A percentile compares a stretch with the other conserved stretches of the same genome.
phyloP scores from a whole-genome alignment of 37 sponge, comb jelly and placozoan genomes.

The Geodia barretti region DNA sequence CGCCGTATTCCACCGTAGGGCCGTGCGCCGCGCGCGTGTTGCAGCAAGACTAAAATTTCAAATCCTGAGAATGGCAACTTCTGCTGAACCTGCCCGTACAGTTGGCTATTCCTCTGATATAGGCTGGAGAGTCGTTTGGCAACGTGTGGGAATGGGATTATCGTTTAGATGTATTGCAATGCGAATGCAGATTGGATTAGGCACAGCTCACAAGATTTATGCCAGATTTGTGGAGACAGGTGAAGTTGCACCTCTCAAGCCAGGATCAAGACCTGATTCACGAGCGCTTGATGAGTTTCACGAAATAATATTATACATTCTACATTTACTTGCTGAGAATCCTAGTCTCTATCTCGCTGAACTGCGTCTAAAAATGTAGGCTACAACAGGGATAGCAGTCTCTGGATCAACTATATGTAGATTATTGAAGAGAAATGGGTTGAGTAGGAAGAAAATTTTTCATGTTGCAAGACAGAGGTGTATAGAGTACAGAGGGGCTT shows the following conservation, averaged over 20 bases:
- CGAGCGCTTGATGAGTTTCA: conserved; percentile 33
- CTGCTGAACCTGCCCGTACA: conserved; percentile 27
- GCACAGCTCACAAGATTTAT: conserved; percentile 32
- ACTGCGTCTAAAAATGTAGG: conserved; percentile 9
- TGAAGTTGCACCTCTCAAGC: background rate
- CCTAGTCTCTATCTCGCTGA: conserved; percentile 26
- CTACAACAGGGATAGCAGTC: background rate
- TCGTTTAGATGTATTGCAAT: conserved; percentile 11
- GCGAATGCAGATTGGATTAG: conserved; percentile 20
- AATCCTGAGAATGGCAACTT: too few relatives aligned
- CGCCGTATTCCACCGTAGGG: too few relatives aligned
- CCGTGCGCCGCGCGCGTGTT: too few relatives aligned
- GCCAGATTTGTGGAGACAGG: conserved; percentile 11
- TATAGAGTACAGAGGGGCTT: conserved; percentile 16
- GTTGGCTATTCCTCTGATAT: conserved; percentile 22
- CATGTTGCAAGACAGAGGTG: conserved; percentile 34
- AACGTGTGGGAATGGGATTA: conserved; percentile 24
- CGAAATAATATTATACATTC: conserved; percentile 27
- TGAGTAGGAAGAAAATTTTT: conserved; percentile 23
- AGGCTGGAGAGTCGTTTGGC: conserved; percentile 47
- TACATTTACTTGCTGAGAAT: conserved; percentile 26
- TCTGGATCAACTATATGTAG: conserved; percentile 31
- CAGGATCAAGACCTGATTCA: background rate
- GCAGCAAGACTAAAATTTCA: too few relatives aligned
- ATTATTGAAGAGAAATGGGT: conserved; percentile 13